Conservation (phyloP, 2,888 invertebrate species). For the Ommatoiulus sabulosus region DNA sequence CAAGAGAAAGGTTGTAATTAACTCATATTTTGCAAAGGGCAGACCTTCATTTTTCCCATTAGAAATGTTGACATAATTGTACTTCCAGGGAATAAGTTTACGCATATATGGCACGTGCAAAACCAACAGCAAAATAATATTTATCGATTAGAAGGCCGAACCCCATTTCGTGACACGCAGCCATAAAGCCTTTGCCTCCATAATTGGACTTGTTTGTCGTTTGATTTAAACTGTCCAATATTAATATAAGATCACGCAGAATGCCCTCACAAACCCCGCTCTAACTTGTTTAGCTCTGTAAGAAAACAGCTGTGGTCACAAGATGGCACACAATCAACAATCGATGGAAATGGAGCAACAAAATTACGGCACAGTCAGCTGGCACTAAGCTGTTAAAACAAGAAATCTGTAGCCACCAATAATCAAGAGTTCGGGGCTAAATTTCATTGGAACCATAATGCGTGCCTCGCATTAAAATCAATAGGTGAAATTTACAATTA, state of each 20-base stretch:
- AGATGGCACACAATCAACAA: slow-evolving; percentile 43
- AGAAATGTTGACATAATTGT: slow-evolving; percentile 16
- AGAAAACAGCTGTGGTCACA: slow-evolving; percentile 40
- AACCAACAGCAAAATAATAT: not conserved
- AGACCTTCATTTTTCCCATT: slow-evolving; percentile 12
- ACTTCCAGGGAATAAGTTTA: not conserved
- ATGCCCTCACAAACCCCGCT: not conserved
- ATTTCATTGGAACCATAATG: slow-evolving; percentile 14
- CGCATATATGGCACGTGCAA: not conserved
- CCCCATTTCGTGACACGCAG: not conserved
- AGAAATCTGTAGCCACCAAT: slow-evolving; percentile 40
- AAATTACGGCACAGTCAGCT: slow-evolving; percentile 26
- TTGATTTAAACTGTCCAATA: slow-evolving; percentile 43
- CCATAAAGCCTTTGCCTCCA: slow-evolving; percentile 7
- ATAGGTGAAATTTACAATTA: not conserved
- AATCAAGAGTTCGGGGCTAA: slow-evolving; percentile 34
- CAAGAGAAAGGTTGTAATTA: not conserved
- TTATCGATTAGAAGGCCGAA: not conserved
- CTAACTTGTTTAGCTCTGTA: slow-evolving; percentile 30
- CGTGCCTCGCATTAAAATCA: not conserved
- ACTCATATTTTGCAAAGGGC: slow-evolving; percentile 3
- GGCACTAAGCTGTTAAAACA: slow-evolving; percentile 32
- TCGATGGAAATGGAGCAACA: slow-evolving; percentile 36
- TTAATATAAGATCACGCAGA: slow-evolving; percentile 43
- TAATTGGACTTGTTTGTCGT: slow-evolving; percentile 43